Conservation (phyloP, 2,797 vertebrate genomes). For the Pipistrellus pygmaeus region DNA sequence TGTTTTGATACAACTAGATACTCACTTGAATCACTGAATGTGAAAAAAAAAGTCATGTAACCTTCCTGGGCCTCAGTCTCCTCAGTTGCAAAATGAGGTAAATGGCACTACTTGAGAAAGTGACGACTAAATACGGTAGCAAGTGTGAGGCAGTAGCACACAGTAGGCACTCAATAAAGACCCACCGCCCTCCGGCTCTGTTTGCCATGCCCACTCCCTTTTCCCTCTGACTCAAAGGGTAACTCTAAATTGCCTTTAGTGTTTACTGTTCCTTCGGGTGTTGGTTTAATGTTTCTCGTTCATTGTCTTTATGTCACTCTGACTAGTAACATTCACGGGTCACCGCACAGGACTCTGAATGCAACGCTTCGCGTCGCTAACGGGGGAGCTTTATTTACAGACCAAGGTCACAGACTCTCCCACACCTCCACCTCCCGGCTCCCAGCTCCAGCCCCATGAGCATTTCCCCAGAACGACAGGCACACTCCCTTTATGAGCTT, state of each 20-base stretch:
- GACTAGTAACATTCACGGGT: background rate
- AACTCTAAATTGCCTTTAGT: background rate
- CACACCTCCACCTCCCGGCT: background rate
- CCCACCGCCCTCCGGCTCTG: fast-evolving
- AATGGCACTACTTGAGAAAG: background rate
- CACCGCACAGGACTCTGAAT: background rate
- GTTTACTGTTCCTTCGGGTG: background rate
- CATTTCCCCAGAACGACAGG: background rate
- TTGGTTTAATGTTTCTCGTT: background rate
- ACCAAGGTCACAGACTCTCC: background rate
- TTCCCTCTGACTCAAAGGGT: background rate
- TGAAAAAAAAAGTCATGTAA: background rate
- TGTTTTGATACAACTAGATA: background rate
- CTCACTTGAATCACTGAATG: background rate
- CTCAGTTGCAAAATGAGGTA: background rate
- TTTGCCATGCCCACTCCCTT: background rate
- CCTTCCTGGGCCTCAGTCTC: background rate
- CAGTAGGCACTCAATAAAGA: background rate
- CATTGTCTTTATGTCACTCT: background rate
- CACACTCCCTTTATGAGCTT: background rate
- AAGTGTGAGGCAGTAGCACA: background rate
- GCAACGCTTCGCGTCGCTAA: background rate
- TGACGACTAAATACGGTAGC: background rate
- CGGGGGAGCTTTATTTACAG: background rate
- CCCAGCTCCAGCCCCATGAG: background rate